Base-by-base conservation (phyloP, 1,140 invertebrate genomes). In the Drosophila pandora region DNA sequence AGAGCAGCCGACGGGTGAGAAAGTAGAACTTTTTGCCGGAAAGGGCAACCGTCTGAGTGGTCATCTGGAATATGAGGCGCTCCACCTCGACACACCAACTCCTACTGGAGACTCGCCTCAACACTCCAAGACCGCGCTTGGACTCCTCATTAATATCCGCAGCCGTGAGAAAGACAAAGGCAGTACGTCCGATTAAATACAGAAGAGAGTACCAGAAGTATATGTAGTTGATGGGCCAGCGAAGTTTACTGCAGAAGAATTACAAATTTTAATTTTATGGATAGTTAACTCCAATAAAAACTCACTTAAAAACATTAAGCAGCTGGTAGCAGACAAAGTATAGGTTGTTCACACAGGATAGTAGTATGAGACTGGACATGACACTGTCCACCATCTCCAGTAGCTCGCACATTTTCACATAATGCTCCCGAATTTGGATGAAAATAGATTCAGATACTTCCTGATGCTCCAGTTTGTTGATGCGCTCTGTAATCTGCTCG, bases 261-360 rank as follows among this genome's bases (percentile, higher is more conserved):
- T 17, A 17, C 17, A 17, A 17, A 17, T 17, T 17, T 17, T 17
- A 17, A 17, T 17, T 17, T 17, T 17, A 17, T 17, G 17, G 17
- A 17, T 17, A 17, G 17, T 17, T 17, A 17, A 17, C 17, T 17
- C 17, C 17, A 17, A 12, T 12, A 30, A 2, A 13, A 37, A 22
- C 93, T 45, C 60, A 96, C 95, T 95, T 94, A 22, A 96, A 92
- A 49, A 94, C 95, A 76, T 96, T 94, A 0, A 96, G 93, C 8
- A 96, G 92, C 79, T 96, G 95, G 1, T 95, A 90, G 70, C 95
- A 95, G 30, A 96, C 94, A 70, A 95, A 96, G 74, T 95, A 96
- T 2, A 96, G 90, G 89, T 96, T 96, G 63, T 94, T 95, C 0
- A 93, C 92, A 65, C 95, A 95, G 0, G 95, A 95, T n/a, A 95